Evolutionary conservation across 2,888 invertebrate species (phyloP).

Genomic region (Heliconius hortense): DNA sequence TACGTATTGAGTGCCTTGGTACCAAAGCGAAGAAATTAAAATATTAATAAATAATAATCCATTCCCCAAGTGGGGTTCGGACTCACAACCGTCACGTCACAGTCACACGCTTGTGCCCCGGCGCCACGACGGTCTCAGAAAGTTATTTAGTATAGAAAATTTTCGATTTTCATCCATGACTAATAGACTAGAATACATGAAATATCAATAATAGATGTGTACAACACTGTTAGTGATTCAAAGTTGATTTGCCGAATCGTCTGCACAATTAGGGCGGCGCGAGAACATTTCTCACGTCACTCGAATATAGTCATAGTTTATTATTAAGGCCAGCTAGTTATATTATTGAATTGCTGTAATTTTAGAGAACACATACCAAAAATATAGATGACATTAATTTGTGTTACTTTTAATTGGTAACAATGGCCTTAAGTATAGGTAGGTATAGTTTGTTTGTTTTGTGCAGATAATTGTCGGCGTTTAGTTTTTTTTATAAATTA

Average conservation of each 20-base stretch:
- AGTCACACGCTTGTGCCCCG: no score
- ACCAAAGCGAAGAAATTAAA: no score
- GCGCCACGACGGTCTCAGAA: no score
- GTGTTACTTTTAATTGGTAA: background rate
- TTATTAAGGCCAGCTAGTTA: background rate
- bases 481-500: no score
- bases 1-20: no score
- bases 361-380: background rate
- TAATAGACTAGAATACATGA: background rate
- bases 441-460: background rate
- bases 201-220: background rate
- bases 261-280: background rate
- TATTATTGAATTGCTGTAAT: background rate
- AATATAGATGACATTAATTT: background rate
- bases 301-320: background rate
- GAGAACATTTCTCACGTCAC: background rate
- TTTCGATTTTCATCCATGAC: background rate
- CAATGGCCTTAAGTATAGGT: background rate
- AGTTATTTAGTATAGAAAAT: no score
- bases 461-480: background rate
- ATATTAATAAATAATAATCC: no score
- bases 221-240: slow-evolving; percentile 16
- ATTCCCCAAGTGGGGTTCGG: no score
- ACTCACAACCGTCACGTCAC: no score
- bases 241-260: slow-evolving; percentile 22